These are phyloP conservation scores for Erebia epiphron DNA, from an alignment of 2,888 invertebrate genomes.

Conservation along the genomic window DNA sequence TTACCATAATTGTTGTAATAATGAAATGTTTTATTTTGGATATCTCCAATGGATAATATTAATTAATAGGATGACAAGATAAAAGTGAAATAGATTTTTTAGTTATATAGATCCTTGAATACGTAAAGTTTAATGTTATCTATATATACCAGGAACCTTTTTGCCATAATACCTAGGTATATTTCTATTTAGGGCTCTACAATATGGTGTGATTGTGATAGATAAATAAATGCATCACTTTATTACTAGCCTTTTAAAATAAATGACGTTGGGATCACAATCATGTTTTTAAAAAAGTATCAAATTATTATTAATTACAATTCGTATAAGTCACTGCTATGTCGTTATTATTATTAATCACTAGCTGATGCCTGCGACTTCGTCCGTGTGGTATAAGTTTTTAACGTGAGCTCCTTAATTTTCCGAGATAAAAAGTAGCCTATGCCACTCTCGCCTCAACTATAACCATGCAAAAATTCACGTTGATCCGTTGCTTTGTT, in stretches of 20 bases:
- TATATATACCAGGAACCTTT: slow-evolving; percentile 6
- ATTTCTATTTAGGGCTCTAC: background rate
- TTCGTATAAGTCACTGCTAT: background rate
- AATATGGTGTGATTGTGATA: slow-evolving; percentile 3
- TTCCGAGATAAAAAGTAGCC: too few species aligned
- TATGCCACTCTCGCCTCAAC: too few species aligned
- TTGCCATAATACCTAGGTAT: slow-evolving; percentile 17
- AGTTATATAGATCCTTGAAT: background rate
- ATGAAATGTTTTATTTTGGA: background rate
- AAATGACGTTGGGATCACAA: slow-evolving; percentile 7
- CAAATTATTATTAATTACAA: background rate
- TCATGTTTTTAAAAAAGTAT: background rate
- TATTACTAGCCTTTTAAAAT: background rate
- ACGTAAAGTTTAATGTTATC: slow-evolving; percentile 10
- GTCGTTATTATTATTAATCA: background rate
- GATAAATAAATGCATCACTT: slow-evolving; percentile 6
- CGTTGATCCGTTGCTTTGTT: too few species aligned
- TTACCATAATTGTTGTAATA: background rate
- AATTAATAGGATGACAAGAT: too few species aligned
- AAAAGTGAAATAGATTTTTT: background rate
- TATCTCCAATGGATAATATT: background rate
- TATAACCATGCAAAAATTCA: too few species aligned
- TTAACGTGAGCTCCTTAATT: too few species aligned
- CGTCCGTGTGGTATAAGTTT: too few species aligned
- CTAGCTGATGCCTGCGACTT: too few species aligned